phyloP scores from a whole-genome alignment of 1,140 invertebrate genomes.

The Euura lappo region DNA sequence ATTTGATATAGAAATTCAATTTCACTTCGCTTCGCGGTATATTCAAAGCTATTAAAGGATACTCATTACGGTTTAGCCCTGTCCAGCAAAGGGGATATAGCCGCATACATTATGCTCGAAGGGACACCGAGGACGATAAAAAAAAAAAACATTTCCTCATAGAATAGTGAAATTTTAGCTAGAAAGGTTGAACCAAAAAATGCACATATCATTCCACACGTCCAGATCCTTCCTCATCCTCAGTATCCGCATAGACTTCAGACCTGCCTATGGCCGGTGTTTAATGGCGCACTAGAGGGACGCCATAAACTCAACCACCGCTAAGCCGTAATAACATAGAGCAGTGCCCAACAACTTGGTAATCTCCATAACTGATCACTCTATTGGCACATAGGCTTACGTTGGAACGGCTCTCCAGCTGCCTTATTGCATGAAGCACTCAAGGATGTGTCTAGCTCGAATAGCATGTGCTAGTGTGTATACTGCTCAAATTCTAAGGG shows the following conservation, averaged over 20 bases:
- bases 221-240: neutral
- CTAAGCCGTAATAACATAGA: constrained; percentile 5
- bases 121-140: too few species aligned
- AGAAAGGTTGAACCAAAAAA: too few species aligned
- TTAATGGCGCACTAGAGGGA: neutral
- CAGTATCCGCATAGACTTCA: neutral
- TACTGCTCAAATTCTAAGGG: too few species aligned
- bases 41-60: neutral
- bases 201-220: too few species aligned
- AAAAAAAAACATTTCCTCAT: too few species aligned
- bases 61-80: neutral
- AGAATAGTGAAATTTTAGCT: too few species aligned
- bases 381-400: neutral
- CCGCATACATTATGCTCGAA: too few species aligned
- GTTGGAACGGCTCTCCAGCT: neutral
- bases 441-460: neutral
- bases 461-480: too few species aligned
- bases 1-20: constrained; percentile 6
- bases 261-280: neutral
- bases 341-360: neutral
- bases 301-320: neutral
- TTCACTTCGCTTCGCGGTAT: neutral
- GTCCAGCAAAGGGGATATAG: neutral
- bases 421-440: neutral
- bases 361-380: constrained; percentile 5